Evolutionary conservation across 2,888 invertebrate species (phyloP), one percentile per base, ranked within the genome.

Genomic region (Iphiclides podalirius): DNA sequence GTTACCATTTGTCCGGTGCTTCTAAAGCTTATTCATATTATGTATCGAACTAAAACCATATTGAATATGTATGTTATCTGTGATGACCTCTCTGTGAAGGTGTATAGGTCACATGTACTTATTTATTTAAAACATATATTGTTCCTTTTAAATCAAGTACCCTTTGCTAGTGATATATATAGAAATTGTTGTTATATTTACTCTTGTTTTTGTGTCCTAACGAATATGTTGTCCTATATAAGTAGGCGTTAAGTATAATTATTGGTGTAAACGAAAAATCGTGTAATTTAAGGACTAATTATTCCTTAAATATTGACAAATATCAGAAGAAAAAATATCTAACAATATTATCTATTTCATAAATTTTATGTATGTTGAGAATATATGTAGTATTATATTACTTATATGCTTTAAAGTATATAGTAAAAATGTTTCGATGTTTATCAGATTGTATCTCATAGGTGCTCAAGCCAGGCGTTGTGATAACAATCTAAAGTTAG

Each of bases 1-100:
- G 59, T 59, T 59, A 59, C 59, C 59, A 58, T 55, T 43, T 37
- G 3, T 13, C 20, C 6, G 46, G 28, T 48, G 42, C 48, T 48
- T 48, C 7, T 15, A 15, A 48, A 48, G 48, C 48, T 20, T 14
- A 17, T 9, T 28, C 9, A 26, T 26, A 39, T 20, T 20, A 33
- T 15, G 16, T n/a, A 28, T 38, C n/a, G 1, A 37, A 16, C 3
- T 6, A 6, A 20, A 20, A 20, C 6, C 20, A 20, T 20, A 20
- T 20, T 4, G 6, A 20, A 20, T 20, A 20, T 20, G 20, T 20
- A 20, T 20, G 3, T 20, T 20, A 3, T 20, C 20, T 6, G 6
- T 20, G 20, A 6, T 3, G 20, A 20, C 6, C 6, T 20, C n/a
- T n/a, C n/a, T n/a, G n/a, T n/a, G n/a, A 20, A 6, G 3, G 20